Conservation (phyloP, 1,140 invertebrate species). For the Anastrepha obliqua region DNA sequence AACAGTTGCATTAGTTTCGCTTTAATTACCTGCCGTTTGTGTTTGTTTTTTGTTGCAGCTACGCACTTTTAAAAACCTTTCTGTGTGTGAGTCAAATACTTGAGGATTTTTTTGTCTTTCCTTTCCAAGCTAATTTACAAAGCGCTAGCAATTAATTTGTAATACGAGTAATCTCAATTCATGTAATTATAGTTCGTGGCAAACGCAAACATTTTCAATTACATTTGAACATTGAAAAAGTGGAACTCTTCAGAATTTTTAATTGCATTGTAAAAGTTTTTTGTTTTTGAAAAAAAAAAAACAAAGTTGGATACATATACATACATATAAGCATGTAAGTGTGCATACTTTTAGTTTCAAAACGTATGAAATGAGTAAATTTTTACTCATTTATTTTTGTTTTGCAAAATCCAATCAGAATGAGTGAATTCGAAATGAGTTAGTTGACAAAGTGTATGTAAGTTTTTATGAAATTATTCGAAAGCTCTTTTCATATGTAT, state of each 20-base stretch:
- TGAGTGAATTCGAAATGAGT: too few species aligned
- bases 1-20: not conserved
- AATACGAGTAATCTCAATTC: not conserved
- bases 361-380: too few species aligned
- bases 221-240: conserved; percentile 11
- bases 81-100: too few species aligned
- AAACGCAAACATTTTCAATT: not conserved
- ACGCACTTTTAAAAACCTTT: not conserved
- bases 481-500: too few species aligned
- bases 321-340: too few species aligned
- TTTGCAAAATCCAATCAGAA: too few species aligned
- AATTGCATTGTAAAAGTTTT: conserved; percentile 11
- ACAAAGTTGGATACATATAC: too few species aligned
- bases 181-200: not conserved
- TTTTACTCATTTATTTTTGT: too few species aligned
- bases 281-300: not conserved
- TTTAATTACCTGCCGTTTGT: not conserved
- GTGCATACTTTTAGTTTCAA: too few species aligned
- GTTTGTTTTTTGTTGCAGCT: not conserved
- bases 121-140: not conserved
- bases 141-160: not conserved
- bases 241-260: not conserved
- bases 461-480: too few species aligned
- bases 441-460: too few species aligned
- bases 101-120: not conserved